Evolutionary conservation across 1,140 invertebrate species (phyloP), one percentile per base, ranked within the genome.

Genomic region (Halesus radiatus): DNA sequence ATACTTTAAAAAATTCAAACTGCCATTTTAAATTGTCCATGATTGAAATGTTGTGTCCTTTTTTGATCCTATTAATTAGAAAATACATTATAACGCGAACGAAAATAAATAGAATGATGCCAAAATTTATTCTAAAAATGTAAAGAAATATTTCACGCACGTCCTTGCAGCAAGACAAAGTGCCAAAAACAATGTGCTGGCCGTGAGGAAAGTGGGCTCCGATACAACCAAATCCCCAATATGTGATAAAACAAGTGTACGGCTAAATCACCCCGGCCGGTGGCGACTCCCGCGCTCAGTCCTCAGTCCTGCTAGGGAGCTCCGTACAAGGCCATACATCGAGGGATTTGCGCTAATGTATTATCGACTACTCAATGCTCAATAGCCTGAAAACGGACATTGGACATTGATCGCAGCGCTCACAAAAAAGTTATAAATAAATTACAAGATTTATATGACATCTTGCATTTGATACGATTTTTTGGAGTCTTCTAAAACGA

Each of bases 221-320:
- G 70, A 56, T 70, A 56, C 53, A 53, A 70, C 79, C 64, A 81
- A 83, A 80, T 81, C 77, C 80, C 74, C 79, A 81, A 83, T 83
- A 81, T 81, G 82, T 79, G 79, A 83, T 83, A 83, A 81, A 83
- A 79, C 82, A 83, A 81, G 79, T 83, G 82, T 83, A 81, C 66
- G 64, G 66, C 81, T 78, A 83, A 80, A 78, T 80, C 75, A 74
- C 79, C 74, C 26, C 74, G 77, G 76, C 56, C 10, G 26, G 5
- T 32, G 16, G 10, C 32, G 22, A 5, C 26, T 5, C 26, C 62
- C 68, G n/a, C n/a, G n/a, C n/a, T 62, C 68, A 45, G 70, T 45
- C 53, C 29, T 26, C 62, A 23, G 2, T 8, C 62, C 1, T 45
- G 37, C 37, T 13, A 45, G 37, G 8, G 13, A 45, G 13, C 37